Percentiles rank a stretch among this genome's conserved stretches.
Conservation (phyloP, 2,797 vertebrate species). For the Ceryle rudis region DNA sequence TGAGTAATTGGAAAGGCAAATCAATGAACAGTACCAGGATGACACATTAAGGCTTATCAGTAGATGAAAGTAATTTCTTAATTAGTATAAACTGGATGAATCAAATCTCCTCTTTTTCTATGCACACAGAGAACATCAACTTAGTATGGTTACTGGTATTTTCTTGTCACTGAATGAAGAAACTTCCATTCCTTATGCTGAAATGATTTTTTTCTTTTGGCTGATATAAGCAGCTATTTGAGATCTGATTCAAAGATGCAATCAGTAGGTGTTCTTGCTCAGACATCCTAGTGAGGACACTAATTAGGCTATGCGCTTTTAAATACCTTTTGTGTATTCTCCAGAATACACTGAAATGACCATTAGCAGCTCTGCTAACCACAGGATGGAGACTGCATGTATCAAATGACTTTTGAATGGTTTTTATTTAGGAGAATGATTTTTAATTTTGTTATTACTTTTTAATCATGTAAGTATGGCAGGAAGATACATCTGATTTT, state of each 20-base stretch:
- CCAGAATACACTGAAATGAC: neutral
- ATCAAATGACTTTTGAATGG: neutral
- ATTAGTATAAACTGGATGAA: neutral
- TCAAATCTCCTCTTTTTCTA: neutral
- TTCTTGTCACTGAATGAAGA: neutral
- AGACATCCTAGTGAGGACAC: neutral
- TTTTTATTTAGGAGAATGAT: neutral
- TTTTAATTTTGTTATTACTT: neutral
- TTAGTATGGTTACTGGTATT: neutral
- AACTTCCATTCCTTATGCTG: neutral
- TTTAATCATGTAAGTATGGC: neutral
- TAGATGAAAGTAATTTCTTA: neutral
- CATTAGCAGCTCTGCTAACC: neutral
- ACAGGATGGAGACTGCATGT: neutral
- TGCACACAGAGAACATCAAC: neutral
- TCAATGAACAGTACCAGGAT: neutral
- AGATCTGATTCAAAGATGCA: neutral
- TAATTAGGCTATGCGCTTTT: neutral
- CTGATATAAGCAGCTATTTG: neutral
- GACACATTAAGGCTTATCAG: neutral
- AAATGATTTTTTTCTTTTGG: neutral
- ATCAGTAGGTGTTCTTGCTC: neutral
- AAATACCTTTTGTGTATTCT: neutral
- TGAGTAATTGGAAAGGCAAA: neutral
- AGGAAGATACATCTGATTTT: neutral